Evolutionary conservation across 1,140 invertebrate genomes (phyloP).

Genomic region (Meloidogyne chitwoodi): DNA sequence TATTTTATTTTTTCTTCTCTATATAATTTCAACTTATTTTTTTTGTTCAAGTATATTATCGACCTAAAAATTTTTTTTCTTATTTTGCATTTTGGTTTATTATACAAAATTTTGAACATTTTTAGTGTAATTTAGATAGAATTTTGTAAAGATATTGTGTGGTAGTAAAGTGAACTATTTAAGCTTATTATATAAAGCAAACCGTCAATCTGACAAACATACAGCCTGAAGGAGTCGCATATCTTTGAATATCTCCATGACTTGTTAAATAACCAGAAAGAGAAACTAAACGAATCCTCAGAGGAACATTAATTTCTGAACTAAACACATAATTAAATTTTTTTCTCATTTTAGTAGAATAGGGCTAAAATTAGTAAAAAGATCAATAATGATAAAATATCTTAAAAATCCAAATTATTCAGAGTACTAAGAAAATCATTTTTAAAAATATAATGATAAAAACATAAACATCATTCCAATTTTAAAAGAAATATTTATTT

Average conservation of each 20-base stretch:
- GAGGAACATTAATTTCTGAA: constrained; percentile 45
- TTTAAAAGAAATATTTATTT: too few relatives aligned
- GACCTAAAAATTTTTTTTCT: neutral
- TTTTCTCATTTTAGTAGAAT: constrained; percentile 23
- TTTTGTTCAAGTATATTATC: neutral
- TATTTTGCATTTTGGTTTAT: neutral
- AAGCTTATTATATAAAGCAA: too few relatives aligned
- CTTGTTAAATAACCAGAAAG: constrained; percentile 34
- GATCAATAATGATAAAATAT: neutral
- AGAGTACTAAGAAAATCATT: too few relatives aligned
- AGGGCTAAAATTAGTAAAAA: too few relatives aligned
- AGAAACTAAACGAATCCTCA: constrained; percentile 68
- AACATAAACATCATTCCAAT: too few relatives aligned
- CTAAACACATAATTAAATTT: constrained; percentile 49
- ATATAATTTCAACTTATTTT: neutral
- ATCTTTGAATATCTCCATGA: constrained; percentile 1
- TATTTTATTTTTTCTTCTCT: neutral
- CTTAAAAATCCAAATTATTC: too few relatives aligned
- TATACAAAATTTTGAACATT: too few relatives aligned
- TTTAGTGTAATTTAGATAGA: too few relatives aligned
- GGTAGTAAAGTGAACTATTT: too few relatives aligned
- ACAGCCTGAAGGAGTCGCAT: constrained; percentile 23
- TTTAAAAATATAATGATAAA: too few relatives aligned
- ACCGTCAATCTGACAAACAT: constrained; percentile 43
- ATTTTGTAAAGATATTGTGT: too few relatives aligned